Evolutionary conservation across 2,888 invertebrate species (phyloP), one percentile per base, ranked within the genome.

Genomic region (Phalangium opilio): DNA sequence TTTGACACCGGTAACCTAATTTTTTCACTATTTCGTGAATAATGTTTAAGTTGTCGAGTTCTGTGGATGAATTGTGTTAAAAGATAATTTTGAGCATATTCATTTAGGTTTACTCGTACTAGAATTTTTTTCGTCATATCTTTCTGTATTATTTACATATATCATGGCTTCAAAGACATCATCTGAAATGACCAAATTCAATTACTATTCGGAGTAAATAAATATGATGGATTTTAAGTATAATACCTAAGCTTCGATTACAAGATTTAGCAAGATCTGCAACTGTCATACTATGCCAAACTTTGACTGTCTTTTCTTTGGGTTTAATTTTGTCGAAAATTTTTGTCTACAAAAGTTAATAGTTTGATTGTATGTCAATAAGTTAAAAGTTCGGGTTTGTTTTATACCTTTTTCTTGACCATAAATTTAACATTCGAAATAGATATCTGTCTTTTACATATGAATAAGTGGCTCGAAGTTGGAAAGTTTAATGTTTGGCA

Each of bases 261-360:
- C 27, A 7, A 8, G 27, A 7, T 42, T 70, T 61, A 1, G 85
- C 81, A 47, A 91, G 64, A 59, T 90, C 80, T 20, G 64, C 62
- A 0, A 87, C 78, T 0, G 83, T 84, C 75, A 90, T 89, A 59
- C 81, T 75, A 41, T 75, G 69, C 84, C 86, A 86, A 52, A 89
- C 71, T 42, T 78, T 76, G 0, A 83, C 12, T 10, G 17, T 17
- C 14, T 36, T 17, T 15, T 5, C 38, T 12, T 36, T 36, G 7
- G 14, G 38, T 36, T 36, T 36, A 8, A 17, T 2, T 36, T 36
- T 36, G 4, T 27, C 27, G 4, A 27, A 7, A 8, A 27, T 27
- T 27, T 27, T 27, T 27, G 27, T 4, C 27, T 27, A 27, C 27
- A 27, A 4, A 8, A 27, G 27, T 8, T 27, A 27, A 27, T 27